Percentiles rank a stretch among this genome's conserved stretches.
These are phyloP conservation scores for Cheilosia soror DNA, from an alignment of 2,888 invertebrate genomes.

Conservation along the genomic window DNA sequence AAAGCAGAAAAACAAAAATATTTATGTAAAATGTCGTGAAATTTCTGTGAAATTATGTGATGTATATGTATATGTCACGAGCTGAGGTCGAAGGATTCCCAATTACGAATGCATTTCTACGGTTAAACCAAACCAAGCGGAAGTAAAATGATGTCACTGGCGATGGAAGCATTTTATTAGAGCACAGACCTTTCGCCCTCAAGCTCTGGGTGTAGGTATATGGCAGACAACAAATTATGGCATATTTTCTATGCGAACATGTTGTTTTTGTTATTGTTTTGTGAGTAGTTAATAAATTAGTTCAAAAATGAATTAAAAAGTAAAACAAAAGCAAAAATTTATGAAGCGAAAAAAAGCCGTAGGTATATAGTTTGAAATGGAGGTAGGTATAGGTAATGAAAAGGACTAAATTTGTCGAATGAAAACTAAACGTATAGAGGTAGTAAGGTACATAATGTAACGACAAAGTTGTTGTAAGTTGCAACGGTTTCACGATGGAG, in stretches of 20 bases:
- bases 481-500: too few relatives aligned
- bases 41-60: constrained; percentile 39
- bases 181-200: not conserved
- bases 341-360: constrained; percentile 33
- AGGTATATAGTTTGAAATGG: not conserved
- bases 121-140: constrained; percentile 68
- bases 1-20: constrained; percentile 38
- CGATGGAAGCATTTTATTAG: constrained; percentile 58
- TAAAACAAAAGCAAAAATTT: constrained; percentile 24
- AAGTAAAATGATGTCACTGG: constrained; percentile 61
- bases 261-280: constrained; percentile 22
- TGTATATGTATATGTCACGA: constrained; percentile 48
- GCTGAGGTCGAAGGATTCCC: constrained; percentile 24
- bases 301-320: constrained; percentile 21
- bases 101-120: constrained; percentile 21
- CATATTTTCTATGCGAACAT: constrained; percentile 10
- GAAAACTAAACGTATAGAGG: too few relatives aligned
- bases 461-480: too few relatives aligned
- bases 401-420: not conserved
- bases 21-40: constrained; percentile 40
- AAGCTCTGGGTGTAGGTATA: not conserved
- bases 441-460: too few relatives aligned
- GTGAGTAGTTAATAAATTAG: constrained; percentile 55
- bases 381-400: not conserved
- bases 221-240: not conserved